These are phyloP conservation scores for Todiramphus chloris DNA, from an alignment of 2,113 vertebrate species.

Conservation along the genomic window DNA sequence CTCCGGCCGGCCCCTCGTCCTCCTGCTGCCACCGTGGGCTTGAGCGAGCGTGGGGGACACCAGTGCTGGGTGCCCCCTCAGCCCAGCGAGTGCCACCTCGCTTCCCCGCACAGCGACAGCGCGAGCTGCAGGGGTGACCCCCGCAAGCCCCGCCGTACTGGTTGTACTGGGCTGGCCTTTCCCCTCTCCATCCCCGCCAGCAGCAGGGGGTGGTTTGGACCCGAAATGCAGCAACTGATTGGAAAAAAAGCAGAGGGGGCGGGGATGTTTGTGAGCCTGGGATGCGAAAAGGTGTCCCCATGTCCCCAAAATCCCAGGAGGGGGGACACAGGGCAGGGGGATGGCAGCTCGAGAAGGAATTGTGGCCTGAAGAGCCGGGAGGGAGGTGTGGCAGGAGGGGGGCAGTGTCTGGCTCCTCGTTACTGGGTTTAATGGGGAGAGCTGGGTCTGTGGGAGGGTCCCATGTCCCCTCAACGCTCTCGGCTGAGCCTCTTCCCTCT, in stretches of 20 bases:
- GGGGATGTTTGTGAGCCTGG: background rate
- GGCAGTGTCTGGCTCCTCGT: accelerated
- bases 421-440: background rate
- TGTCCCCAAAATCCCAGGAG: background rate
- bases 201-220: background rate
- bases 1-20: background rate
- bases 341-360: background rate
- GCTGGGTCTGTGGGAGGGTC: background rate
- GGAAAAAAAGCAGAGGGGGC: background rate
- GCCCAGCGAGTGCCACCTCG: too few species aligned
- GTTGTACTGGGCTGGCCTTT: too few species aligned
- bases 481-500: background rate
- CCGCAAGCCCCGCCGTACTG: too few species aligned
- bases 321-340: too few species aligned
- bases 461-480: background rate
- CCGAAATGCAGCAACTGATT: background rate
- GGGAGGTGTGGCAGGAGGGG: background rate
- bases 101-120: too few species aligned
- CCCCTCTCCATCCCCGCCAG: too few species aligned
- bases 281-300: accelerated
- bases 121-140: too few species aligned
- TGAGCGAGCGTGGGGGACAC: too few species aligned
- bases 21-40: too few species aligned
- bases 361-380: too few species aligned
- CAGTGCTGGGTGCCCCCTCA: too few species aligned